Evolutionary conservation across 2,113 vertebrate species (phyloP).

Genomic region (Echinops telfairi): DNA sequence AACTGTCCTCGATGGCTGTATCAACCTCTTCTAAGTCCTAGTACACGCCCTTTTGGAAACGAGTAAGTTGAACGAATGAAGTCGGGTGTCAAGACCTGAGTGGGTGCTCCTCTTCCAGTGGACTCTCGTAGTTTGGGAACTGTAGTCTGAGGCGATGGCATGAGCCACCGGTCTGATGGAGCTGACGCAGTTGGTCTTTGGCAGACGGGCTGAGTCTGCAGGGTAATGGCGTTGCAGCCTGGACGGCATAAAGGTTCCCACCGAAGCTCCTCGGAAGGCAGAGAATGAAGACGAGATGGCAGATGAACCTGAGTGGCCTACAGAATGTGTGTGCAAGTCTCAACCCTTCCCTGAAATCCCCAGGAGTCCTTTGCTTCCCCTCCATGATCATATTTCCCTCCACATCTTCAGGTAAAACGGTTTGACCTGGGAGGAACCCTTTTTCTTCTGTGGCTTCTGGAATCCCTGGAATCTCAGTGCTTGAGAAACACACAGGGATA

Average conservation of each 20-base stretch:
- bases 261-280: not conserved
- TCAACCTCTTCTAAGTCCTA: conserved; percentile 23
- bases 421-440: not conserved
- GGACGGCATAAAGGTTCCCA: not conserved
- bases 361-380: not conserved
- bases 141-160: not conserved
- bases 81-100: conserved; percentile 56
- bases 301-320: not conserved
- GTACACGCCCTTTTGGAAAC: conserved; percentile 41
- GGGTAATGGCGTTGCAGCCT: not conserved
- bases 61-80: conserved; percentile 43
- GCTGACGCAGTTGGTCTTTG: not conserved
- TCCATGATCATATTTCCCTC: not conserved
- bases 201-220: not conserved
- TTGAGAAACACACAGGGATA: not conserved
- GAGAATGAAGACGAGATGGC: not conserved
- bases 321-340: not conserved
- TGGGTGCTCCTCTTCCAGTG: conserved; percentile 35
- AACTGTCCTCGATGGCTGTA: conserved; percentile 38
- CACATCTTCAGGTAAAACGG: not conserved
- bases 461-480: not conserved
- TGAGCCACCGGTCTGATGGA: not conserved
- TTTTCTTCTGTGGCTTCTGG: not conserved
- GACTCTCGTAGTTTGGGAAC: not conserved
- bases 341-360: not conserved